Conservation (phyloP, 2,113 vertebrate genomes). For the Neodon shergylaensis region DNA sequence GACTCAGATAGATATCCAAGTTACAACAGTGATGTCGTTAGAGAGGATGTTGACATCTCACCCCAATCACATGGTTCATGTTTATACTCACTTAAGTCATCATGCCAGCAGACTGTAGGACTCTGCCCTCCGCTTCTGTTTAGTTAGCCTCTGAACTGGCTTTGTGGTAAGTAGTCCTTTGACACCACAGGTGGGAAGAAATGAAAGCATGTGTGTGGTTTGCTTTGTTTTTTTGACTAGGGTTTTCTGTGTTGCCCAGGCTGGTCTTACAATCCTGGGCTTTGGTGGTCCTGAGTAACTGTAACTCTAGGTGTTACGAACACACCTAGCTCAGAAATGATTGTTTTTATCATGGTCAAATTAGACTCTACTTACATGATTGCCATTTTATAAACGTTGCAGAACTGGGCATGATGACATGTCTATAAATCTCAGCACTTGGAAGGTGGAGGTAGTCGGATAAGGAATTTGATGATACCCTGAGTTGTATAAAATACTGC, state of each 20-base stretch:
- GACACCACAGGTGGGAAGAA: not conserved
- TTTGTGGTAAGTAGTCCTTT: not conserved
- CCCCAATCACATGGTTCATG: not conserved
- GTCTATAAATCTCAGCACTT: not conserved
- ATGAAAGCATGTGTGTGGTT: not conserved
- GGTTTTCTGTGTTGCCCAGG: not conserved
- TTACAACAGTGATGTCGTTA: constrained; percentile 16
- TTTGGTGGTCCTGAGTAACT: not conserved
- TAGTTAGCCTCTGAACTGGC: not conserved
- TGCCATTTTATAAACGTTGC: not conserved
- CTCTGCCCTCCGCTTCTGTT: not conserved
- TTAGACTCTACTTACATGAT: not conserved
- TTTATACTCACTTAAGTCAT: constrained; percentile 22
- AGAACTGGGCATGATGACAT: not conserved
- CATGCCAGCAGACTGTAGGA: not conserved
- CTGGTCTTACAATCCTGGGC: not conserved
- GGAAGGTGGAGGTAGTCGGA: not conserved
- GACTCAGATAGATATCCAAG: not conserved
- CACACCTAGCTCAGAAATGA: not conserved
- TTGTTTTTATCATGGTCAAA: not conserved
- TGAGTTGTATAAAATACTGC: not conserved
- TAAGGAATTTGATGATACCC: not conserved
- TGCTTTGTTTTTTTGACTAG: not conserved
- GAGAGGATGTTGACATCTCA: not conserved
- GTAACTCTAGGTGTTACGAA: not conserved